Percentiles rank a stretch among this genome's conserved stretches.
phyloP scores from a whole-genome alignment of 2,888 invertebrate species.

The Lepeophtheirus nordmannii region DNA sequence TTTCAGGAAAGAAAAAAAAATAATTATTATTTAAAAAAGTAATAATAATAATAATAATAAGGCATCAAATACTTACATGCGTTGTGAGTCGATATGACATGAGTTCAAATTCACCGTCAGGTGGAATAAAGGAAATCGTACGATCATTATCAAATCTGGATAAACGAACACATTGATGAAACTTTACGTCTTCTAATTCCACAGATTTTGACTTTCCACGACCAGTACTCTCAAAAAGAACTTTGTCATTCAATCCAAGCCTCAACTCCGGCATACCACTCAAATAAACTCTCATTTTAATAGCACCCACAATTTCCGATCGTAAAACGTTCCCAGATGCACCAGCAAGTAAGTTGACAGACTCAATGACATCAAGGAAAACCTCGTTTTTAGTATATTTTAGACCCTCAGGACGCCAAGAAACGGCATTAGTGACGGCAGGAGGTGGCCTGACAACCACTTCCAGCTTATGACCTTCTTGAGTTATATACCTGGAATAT shows the following conservation, averaged over 20 bases:
- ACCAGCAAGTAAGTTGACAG: constrained; percentile 68
- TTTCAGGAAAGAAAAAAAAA: constrained; percentile 16
- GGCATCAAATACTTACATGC: constrained; percentile 48
- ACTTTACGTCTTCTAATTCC: constrained; percentile 94
- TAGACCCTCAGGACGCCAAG: constrained; percentile 95
- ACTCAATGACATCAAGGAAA: constrained; percentile 95
- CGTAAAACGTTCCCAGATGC: constrained; percentile 19
- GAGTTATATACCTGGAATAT: constrained; percentile 62
- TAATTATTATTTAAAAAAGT: constrained; percentile 20
- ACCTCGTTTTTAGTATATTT: constrained; percentile 99
- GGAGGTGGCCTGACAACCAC: constrained; percentile 89
- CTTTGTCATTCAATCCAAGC: constrained; percentile 90
- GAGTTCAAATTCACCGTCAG: constrained; percentile 95
- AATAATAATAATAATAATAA: not conserved
- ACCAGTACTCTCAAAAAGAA: constrained; percentile 91
- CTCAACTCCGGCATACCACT: constrained; percentile 97
- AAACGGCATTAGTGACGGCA: constrained; percentile 98
- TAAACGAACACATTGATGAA: constrained; percentile 91
- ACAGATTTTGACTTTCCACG: constrained; percentile 94
- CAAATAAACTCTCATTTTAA: constrained; percentile 94
- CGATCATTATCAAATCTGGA: constrained; percentile 88
- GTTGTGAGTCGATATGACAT: constrained; percentile 96
- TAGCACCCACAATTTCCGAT: constrained; percentile 94
- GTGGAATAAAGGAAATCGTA: constrained; percentile 95
- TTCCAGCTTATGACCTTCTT: constrained; percentile 93